Conservation (phyloP, 2,113 vertebrate species). For the Otis tarda region DNA sequence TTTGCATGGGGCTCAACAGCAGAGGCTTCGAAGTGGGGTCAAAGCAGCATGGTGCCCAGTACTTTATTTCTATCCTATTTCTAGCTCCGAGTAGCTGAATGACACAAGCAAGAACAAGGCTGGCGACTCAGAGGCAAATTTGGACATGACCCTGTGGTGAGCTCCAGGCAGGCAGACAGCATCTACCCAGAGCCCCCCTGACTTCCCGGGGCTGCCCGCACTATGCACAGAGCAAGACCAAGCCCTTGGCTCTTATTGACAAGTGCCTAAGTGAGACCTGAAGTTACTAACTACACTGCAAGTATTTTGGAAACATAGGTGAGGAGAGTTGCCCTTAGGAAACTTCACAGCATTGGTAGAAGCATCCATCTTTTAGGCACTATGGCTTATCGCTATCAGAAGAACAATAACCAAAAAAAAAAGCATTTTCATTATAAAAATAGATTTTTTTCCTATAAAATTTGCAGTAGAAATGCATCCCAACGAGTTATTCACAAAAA, state of each 20-base stretch:
- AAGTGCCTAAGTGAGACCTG: not conserved
- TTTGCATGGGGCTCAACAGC: not conserved
- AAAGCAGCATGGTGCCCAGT: not conserved
- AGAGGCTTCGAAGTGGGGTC: fast-evolving
- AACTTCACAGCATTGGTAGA: not conserved
- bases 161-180: not conserved
- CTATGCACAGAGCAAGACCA: not conserved
- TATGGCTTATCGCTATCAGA: not conserved
- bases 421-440: not conserved
- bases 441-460: not conserved
- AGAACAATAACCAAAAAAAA: not conserved
- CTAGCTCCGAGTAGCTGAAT: not conserved
- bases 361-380: not conserved
- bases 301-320: not conserved
- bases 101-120: not conserved
- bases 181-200: not conserved
- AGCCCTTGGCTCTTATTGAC: not conserved
- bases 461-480: not conserved
- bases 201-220: not conserved
- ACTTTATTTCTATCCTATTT: not conserved
- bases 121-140: not conserved
- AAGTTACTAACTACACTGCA: not conserved
- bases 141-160: not conserved
- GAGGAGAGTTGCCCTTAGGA: not conserved
- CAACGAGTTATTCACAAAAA: not conserved